Percentiles rank a stretch among this genome's conserved stretches.
phyloP scores from a whole-genome alignment of 2,888 invertebrate genomes.

The Eupithecia pulchellata region DNA sequence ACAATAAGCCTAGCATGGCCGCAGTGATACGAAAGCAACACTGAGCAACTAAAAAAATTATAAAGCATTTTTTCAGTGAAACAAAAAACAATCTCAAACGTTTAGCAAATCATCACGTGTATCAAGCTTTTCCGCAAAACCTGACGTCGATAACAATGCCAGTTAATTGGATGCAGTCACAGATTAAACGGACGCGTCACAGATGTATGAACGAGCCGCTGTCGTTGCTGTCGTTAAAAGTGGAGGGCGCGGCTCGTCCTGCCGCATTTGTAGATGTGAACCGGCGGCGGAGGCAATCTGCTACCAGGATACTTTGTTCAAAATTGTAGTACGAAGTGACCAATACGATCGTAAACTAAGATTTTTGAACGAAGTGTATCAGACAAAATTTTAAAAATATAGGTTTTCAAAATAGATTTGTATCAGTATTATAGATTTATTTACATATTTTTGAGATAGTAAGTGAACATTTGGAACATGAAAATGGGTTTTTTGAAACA shows the following conservation, averaged over 20 bases:
- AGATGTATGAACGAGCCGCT: background rate
- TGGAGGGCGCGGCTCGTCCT: background rate
- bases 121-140: conserved; percentile 32
- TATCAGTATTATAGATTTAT: conserved; percentile 1
- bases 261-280: background rate
- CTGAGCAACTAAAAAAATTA: background rate
- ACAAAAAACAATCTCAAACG: background rate
- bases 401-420: background rate
- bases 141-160: conserved; percentile 4
- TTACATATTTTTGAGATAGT: background rate
- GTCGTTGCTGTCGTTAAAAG: background rate
- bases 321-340: conserved; percentile 13
- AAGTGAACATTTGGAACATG: background rate
- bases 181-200: background rate
- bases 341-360: conserved; percentile 10
- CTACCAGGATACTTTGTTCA: background rate
- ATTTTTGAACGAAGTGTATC: conserved; percentile 2
- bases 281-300: background rate
- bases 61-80: too few species aligned
- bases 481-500: conserved; percentile 32
- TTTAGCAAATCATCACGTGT: conserved; percentile 20
- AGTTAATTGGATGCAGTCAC: conserved; percentile 2
- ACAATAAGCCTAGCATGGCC: too few species aligned
- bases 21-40: too few species aligned
- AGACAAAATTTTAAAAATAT: background rate